These are phyloP conservation scores for Propsilocerus akamusi DNA, from an alignment of 1,140 invertebrate species.

Conservation along the genomic window DNA sequence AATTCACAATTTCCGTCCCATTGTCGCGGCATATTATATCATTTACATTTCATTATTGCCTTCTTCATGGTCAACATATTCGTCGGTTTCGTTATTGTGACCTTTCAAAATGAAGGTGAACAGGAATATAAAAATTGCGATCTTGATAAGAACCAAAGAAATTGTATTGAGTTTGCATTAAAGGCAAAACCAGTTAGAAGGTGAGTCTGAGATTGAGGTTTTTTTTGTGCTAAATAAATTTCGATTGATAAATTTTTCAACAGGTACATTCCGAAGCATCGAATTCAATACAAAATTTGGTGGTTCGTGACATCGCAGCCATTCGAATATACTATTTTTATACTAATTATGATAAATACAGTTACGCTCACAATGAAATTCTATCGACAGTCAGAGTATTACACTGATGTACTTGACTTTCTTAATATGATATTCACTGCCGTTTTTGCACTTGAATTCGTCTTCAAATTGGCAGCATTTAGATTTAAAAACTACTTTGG, in stretches of 20 bases:
- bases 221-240: too few relatives aligned
- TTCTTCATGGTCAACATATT: conserved; percentile 99
- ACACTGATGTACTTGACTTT: conserved; percentile 76
- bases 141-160: conserved; percentile 98
- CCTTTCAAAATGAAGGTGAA: conserved; percentile 97
- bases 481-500: conserved; percentile 99
- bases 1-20: conserved; percentile 92
- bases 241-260: too few relatives aligned
- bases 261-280: conserved; percentile 95
- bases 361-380: conserved; percentile 97
- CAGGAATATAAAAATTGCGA: conserved; percentile 99
- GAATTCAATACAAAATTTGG: conserved; percentile 99
- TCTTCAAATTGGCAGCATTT: conserved; percentile 97
- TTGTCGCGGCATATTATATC: conserved; percentile 97
- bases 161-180: conserved; percentile 98
- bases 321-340: conserved; percentile 98
- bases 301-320: conserved; percentile 99
- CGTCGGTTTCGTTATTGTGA: conserved; percentile 99
- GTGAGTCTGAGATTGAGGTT: conserved; percentile 11
- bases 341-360: conserved; percentile 95
- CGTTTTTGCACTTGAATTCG: conserved; percentile 93
- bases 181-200: conserved; percentile 87
- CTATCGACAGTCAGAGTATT: conserved; percentile 65
- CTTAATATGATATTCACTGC: conserved; percentile 97
- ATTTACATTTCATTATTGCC: conserved; percentile 97